Percentiles rank a stretch among this genome's conserved stretches.
Conservation (phyloP, 2,797 vertebrate genomes). For the Loris lydekkerianus region DNA sequence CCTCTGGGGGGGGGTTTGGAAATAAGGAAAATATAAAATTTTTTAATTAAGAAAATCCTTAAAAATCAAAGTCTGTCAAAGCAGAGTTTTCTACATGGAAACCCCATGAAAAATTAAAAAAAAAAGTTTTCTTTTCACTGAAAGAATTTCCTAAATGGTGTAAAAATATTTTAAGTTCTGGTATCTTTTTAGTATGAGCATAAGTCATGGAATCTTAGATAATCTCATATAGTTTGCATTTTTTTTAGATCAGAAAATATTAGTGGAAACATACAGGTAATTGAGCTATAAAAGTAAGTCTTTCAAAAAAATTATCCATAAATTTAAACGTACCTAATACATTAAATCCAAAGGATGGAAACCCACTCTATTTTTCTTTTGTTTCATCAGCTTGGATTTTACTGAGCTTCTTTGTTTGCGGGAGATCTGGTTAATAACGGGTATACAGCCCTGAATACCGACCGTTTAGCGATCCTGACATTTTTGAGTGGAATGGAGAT, state of each 20-base stretch:
- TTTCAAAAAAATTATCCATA: not conserved
- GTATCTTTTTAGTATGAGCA: not conserved
- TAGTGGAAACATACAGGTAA: not conserved
- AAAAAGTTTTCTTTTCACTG: not conserved
- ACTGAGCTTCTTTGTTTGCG: not conserved
- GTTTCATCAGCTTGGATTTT: not conserved
- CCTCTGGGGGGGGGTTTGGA: too few species aligned
- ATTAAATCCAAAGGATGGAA: not conserved
- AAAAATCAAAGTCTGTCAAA: not conserved
- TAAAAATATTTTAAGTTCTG: not conserved
- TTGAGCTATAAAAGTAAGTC: slow-evolving; percentile 4
- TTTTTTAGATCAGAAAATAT: not conserved
- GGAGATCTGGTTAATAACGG: not conserved
- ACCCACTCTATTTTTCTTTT: not conserved
- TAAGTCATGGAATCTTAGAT: slow-evolving; percentile 6
- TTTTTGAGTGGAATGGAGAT: not conserved
- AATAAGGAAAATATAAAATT: not conserved
- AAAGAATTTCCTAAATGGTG: not conserved
- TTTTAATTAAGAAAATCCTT: not conserved
- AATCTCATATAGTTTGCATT: not conserved
- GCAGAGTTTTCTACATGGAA: not conserved
- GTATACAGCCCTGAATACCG: not conserved
- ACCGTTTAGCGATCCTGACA: not conserved
- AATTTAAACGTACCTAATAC: not conserved
- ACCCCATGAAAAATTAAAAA: not conserved